Percentiles rank a stretch among this genome's conserved stretches.
Conservation (phyloP, 2,113 vertebrate genomes). For the Sphyrna mokarran region DNA sequence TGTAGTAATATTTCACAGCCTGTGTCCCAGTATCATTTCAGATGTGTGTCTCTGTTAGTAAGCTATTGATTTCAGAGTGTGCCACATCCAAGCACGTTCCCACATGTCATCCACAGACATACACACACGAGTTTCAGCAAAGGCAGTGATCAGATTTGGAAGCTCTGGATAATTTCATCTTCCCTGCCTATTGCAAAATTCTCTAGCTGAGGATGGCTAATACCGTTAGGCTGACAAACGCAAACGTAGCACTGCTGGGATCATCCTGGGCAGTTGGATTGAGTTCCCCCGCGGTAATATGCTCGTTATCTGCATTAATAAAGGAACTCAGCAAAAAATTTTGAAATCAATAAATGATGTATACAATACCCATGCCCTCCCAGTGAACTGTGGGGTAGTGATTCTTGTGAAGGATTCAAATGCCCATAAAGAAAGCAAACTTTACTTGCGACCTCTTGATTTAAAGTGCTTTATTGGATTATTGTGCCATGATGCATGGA, state of each 20-base stretch:
- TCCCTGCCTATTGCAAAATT: neutral
- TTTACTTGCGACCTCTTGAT: neutral
- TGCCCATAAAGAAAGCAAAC: neutral
- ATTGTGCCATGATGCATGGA: neutral
- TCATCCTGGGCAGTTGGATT: neutral
- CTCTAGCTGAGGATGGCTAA: neutral
- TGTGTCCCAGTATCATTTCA: neutral
- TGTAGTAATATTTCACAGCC: neutral
- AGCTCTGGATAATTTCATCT: neutral
- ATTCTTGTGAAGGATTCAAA: neutral
- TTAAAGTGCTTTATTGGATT: neutral
- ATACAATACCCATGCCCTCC: neutral
- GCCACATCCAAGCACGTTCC: neutral
- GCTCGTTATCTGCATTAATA: neutral
- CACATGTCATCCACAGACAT: neutral
- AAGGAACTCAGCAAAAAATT: neutral
- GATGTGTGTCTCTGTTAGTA: neutral
- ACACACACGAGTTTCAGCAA: neutral
- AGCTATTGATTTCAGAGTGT: neutral
- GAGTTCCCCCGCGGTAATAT: neutral
- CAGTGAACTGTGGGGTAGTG: neutral
- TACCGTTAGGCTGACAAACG: neutral
- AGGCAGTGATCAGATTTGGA: neutral
- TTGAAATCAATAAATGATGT: neutral
- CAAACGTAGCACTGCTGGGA: neutral